Conservation (phyloP, 2,888 invertebrate species). For the Acleris sparsana region DNA sequence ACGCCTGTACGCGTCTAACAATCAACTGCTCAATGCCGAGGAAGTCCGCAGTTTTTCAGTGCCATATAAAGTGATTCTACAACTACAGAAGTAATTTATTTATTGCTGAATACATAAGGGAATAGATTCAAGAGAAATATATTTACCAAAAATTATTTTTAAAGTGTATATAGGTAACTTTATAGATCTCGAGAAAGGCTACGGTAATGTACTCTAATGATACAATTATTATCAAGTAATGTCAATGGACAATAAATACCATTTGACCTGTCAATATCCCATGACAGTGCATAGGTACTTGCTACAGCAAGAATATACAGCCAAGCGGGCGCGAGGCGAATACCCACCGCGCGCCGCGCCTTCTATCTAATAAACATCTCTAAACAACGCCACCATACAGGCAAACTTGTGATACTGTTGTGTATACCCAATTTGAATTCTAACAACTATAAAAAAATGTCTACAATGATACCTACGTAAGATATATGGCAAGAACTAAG, state of each 20-base stretch:
- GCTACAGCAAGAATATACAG: conserved; percentile 80
- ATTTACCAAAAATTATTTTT: conserved; percentile 79
- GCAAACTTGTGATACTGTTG: conserved; percentile 77
- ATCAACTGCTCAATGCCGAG: conserved; percentile 41
- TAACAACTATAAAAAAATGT: conserved; percentile 74
- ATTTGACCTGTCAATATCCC: conserved; percentile 79
- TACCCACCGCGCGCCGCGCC: conserved; percentile 63
- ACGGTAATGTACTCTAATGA: conserved; percentile 83
- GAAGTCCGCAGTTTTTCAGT: conserved; percentile 51
- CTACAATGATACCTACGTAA: conserved; percentile 79
- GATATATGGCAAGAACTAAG: conserved; percentile 82
- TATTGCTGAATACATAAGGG: conserved; percentile 83
- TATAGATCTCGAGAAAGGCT: conserved; percentile 82
- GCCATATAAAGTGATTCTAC: conserved; percentile 75
- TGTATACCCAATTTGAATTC: conserved; percentile 80
- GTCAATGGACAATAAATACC: conserved; percentile 83
- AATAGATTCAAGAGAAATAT: conserved; percentile 83
- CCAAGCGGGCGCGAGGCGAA: conserved; percentile 64
- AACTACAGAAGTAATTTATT: conserved; percentile 81
- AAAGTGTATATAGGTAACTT: conserved; percentile 83
- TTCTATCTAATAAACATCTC: conserved; percentile 72
- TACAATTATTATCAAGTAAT: conserved; percentile 83
- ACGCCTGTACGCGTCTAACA: conserved; percentile 16
- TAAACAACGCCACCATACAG: conserved; percentile 76
- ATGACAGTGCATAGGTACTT: conserved; percentile 73